Conservation (phyloP, 2,797 vertebrate species). For the Momotus momota region DNA sequence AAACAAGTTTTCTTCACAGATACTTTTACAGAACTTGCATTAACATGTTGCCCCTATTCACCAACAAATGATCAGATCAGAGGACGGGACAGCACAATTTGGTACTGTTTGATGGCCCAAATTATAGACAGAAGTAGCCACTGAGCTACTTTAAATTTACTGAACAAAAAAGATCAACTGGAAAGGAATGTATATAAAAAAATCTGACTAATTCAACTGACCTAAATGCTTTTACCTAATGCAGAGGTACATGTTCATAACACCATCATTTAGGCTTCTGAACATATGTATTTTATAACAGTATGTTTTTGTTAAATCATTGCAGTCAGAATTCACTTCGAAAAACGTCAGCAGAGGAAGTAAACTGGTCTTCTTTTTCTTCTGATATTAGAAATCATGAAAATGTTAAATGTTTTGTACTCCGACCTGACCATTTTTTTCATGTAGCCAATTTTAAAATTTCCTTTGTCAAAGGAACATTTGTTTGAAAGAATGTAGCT, state of each 20-base stretch:
- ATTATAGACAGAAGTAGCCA: conserved; percentile 48
- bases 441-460: conserved; percentile 10
- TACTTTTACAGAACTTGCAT: background rate
- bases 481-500: background rate
- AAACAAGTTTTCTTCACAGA: background rate
- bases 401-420: conserved; percentile 64
- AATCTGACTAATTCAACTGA: conserved; percentile 63
- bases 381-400: conserved; percentile 66
- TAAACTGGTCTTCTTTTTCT: conserved; percentile 64
- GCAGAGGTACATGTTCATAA: conserved; percentile 67
- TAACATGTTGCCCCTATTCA: conserved; percentile 49
- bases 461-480: conserved; percentile 25
- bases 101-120: conserved; percentile 49
- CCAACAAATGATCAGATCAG: background rate
- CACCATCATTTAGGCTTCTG: conserved; percentile 70
- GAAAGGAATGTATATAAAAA: conserved; percentile 62
- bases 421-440: conserved; percentile 40
- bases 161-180: conserved; percentile 54
- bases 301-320: conserved; percentile 77
- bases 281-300: conserved; percentile 76
- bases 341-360: conserved; percentile 73
- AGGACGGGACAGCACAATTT: background rate
- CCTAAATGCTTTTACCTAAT: conserved; percentile 59
- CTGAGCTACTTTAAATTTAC: conserved; percentile 57
- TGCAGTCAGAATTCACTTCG: conserved; percentile 47